These are phyloP conservation scores for Hyposoter dolosus DNA, from an alignment of 2,888 invertebrate species.

Conservation along the genomic window DNA sequence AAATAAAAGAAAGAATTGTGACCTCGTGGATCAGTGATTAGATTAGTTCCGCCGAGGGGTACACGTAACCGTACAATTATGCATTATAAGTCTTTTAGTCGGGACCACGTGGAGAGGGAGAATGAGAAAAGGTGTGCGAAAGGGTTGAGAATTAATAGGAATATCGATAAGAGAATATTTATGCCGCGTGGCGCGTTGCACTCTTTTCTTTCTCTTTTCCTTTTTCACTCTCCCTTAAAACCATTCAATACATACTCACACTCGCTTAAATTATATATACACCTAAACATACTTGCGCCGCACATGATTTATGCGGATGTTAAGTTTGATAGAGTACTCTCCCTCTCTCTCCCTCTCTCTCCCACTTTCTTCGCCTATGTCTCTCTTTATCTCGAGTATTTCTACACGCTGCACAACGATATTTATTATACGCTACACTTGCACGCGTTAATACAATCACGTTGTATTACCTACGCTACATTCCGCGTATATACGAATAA, in stretches of 20 bases:
- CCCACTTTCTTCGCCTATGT: background rate
- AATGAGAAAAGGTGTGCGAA: conserved; percentile 24
- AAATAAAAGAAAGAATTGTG: conserved; percentile 7
- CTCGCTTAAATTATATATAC: background rate
- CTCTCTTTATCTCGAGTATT: conserved; percentile 26
- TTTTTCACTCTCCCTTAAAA: conserved; percentile 3
- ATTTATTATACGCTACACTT: conserved; percentile 29
- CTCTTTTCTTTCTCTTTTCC: conserved; percentile 44
- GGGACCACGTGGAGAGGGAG: conserved; percentile 25
- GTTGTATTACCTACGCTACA: background rate
- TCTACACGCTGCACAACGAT: conserved; percentile 47
- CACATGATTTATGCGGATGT: conserved; percentile 62
- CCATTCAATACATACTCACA: conserved; percentile 8
- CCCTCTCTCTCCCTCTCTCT: background rate
- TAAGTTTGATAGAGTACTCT: conserved; percentile 56
- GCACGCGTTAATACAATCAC: conserved; percentile 20
- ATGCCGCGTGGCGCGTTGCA: conserved; percentile 56
- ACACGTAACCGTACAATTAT: conserved; percentile 53
- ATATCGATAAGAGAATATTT: conserved; percentile 69
- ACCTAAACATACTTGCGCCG: background rate
- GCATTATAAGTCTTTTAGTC: conserved; percentile 55
- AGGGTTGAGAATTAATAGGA: conserved; percentile 62
- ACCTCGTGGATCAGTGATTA: conserved; percentile 53
- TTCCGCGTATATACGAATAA: conserved; percentile 53
- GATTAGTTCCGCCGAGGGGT: conserved; percentile 37